Evolutionary conservation across 2,797 vertebrate genomes (phyloP).

Genomic region (Spondyliosoma cantharus): DNA sequence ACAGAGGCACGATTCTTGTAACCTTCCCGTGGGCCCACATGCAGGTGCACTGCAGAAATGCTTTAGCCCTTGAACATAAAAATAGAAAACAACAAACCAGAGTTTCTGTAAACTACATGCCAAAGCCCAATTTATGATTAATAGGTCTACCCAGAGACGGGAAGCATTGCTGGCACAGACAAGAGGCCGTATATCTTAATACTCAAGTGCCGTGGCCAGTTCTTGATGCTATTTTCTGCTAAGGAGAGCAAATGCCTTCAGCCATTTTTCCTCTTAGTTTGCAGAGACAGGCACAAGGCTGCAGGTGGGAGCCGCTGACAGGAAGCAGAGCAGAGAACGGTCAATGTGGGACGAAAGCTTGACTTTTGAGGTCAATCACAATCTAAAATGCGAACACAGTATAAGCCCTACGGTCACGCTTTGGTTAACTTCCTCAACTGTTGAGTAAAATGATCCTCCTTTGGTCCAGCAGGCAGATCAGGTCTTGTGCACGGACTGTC

Average conservation of each 20-base stretch:
- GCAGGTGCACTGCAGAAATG: constrained; percentile 24
- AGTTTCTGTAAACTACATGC: constrained; percentile 40
- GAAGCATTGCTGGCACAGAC: constrained; percentile 50
- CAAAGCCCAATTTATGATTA: constrained; percentile 56
- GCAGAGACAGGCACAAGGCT: constrained; percentile 38
- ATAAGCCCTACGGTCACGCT: constrained; percentile 22
- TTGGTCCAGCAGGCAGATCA: constrained; percentile 19
- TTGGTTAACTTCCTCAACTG: constrained; percentile 19
- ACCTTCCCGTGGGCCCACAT: background rate
- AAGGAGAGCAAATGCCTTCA: constrained; percentile 54
- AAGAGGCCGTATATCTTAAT: constrained; percentile 57
- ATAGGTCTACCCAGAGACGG: constrained; percentile 50
- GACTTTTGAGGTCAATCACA: constrained; percentile 44
- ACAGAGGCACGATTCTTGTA: background rate
- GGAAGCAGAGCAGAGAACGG: constrained; percentile 29
- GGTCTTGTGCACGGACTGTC: constrained; percentile 30
- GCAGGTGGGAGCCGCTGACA: constrained; percentile 38
- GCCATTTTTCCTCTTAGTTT: constrained; percentile 54
- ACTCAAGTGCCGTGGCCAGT: constrained; percentile 34
- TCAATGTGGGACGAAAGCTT: constrained; percentile 16
- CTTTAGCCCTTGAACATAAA: constrained; percentile 32
- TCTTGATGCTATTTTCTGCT: constrained; percentile 59
- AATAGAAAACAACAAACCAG: constrained; percentile 26
- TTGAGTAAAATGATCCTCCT: constrained; percentile 47
- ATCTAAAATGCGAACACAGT: constrained; percentile 19